Base-by-base conservation (phyloP, 2,113 vertebrate species). In the Entelurus aequoreus region DNA sequence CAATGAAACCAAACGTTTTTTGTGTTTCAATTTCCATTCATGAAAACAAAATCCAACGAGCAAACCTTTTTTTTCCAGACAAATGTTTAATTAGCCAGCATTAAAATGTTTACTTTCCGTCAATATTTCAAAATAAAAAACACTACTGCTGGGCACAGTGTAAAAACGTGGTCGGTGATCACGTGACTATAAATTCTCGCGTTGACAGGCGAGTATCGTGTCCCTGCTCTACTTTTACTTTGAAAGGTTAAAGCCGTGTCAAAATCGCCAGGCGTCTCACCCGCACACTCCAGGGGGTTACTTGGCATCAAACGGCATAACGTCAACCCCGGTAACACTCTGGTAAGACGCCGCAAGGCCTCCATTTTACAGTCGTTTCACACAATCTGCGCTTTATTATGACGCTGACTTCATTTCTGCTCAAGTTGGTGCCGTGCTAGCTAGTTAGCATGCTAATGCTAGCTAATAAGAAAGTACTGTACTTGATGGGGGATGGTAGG, bases 361-460 rank as follows among this genome's bases (percentile, higher is more conserved):
- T 46, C 10, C 4, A 10, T 11, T 10, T 10, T 44, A 44, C 10
- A 11, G 2, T 44, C 42, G 10, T 3, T 46, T 5, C 10, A 11
- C 42, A 12, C 12, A 46, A 9, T 9, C 12, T 4, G 5, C 42
- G 12, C 42, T 46, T 46, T 46, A 46, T 46, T 46, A 11, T 12
- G 5, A 46, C 42, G 42, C 42, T 12, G 11, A 12, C 11, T 44
- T 44, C 15, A 44, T 54, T 42, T 65, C 2, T 2, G 28, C 6
- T 63, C 14, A 15, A 13, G 5, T 55, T 21, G 40, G 10, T 15
- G 37, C 46, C 63, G 55, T 40, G 70, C 63, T 75, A 78, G 68
- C 68, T 80, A 80, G 60, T 68, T 78, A 84, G 74, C 80, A 66
- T 72, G 81, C 78, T 83, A 84, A 72, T 60, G 52, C 74, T 49